Evolutionary conservation across 1,140 invertebrate species (phyloP).

Genomic region (Ceratosolen fusciceps): DNA sequence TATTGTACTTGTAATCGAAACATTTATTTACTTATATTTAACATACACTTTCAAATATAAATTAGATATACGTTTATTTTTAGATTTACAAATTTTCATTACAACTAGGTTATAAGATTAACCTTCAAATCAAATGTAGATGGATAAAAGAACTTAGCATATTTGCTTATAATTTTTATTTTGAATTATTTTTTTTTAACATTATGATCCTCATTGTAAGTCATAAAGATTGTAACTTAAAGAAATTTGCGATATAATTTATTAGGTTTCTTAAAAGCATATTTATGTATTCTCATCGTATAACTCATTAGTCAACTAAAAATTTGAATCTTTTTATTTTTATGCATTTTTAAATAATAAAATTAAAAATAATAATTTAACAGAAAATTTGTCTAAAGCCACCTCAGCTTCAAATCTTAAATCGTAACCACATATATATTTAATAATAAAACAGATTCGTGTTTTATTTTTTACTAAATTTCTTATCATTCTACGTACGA

Average conservation of each 20-base stretch:
- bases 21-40: neutral
- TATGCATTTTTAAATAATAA: neutral
- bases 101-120: neutral
- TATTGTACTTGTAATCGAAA: neutral
- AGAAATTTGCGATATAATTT: no score
- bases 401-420: neutral
- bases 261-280: no score
- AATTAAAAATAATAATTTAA: neutral
- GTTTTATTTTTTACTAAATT: slow-evolving; percentile 26
- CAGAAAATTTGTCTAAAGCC: neutral
- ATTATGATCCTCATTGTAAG: no score
- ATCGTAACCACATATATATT: neutral
- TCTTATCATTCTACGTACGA: slow-evolving; percentile 7
- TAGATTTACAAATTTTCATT: neutral
- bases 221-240: no score
- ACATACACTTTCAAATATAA: neutral
- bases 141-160: no score
- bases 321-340: neutral
- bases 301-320: no score
- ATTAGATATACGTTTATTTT: neutral
- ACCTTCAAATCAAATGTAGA: neutral
- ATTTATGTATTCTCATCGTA: no score
- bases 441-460: slow-evolving; percentile 19
- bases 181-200: no score
- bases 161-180: no score